Percentiles rank a stretch among this genome's conserved stretches.
phyloP scores from a whole-genome alignment of 2,113 vertebrate species.

The Epinephelus lanceolatus region DNA sequence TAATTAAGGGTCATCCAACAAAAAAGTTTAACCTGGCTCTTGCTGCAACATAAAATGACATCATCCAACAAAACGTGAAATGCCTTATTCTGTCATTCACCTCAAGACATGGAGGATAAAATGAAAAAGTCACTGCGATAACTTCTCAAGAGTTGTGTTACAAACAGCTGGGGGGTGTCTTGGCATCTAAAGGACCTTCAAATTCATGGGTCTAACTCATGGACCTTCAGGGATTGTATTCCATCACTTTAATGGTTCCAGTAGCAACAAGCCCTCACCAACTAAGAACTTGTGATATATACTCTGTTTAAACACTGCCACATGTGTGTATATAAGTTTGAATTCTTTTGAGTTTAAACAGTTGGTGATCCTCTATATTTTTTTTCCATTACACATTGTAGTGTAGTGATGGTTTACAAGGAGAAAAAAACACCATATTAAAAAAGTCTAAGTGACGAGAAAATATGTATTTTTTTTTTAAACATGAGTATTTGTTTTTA shows the following conservation, averaged over 20 bases:
- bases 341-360: not conserved
- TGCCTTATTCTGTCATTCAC: not conserved
- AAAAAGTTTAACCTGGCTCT: not conserved
- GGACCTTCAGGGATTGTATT: not conserved
- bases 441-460: not conserved
- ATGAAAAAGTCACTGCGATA: not conserved
- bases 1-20: not conserved
- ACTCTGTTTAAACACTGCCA: not conserved
- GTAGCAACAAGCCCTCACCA: not conserved
- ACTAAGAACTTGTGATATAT: not conserved
- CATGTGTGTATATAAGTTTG: not conserved
- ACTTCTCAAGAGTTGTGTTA: not conserved
- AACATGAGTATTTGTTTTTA: conserved; percentile 1
- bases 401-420: not conserved
- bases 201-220: not conserved
- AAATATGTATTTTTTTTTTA: conserved; percentile 12
- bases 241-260: not conserved
- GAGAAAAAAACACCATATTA: not conserved
- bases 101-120: not conserved
- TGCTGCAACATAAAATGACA: no score
- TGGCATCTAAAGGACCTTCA: not conserved
- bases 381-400: not conserved
- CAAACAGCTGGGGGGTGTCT: not conserved
- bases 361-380: not conserved
- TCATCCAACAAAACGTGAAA: not conserved